Conservation (phyloP, 2,797 vertebrate species). For the Hyperoplus immaculatus region DNA sequence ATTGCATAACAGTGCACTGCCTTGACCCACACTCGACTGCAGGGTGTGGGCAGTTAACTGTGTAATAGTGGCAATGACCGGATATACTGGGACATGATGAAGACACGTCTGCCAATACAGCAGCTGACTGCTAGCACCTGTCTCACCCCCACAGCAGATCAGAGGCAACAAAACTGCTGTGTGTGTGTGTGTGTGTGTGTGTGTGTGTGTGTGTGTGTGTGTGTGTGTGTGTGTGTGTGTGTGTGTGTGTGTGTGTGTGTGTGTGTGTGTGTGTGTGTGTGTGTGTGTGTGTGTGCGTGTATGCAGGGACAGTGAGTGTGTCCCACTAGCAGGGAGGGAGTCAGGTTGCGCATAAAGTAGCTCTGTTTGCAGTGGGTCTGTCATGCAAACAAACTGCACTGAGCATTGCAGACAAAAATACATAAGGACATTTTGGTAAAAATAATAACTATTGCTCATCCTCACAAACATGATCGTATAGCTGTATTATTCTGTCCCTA, state of each 20-base stretch:
- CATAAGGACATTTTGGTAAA: not conserved
- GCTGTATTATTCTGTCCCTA: not conserved
- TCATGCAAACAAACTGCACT: slow-evolving; percentile 1
- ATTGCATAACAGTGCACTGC: slow-evolving; percentile 9
- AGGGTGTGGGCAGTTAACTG: not conserved
- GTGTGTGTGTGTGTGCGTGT: slow-evolving; percentile 37
- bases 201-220: slow-evolving; percentile 25
- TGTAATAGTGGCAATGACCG: slow-evolving; percentile 7
- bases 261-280: slow-evolving; percentile 7
- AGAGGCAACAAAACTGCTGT: slow-evolving; percentile 21
- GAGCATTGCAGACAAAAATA: not conserved
- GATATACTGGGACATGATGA: slow-evolving; percentile 13
- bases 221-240: slow-evolving; percentile 17
- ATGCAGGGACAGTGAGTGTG: slow-evolving; percentile 14
- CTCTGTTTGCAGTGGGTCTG: slow-evolving; percentile 41
- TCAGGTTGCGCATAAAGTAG: slow-evolving; percentile 71
- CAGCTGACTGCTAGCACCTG: slow-evolving; percentile 70
- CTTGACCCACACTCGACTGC: not conserved
- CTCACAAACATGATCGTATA: not conserved
- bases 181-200: not conserved
- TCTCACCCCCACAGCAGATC: slow-evolving; percentile 39
- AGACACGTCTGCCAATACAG: slow-evolving; percentile 25
- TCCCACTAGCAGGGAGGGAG: slow-evolving; percentile 20
- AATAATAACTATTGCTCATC: not conserved
- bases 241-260: not conserved